These are phyloP conservation scores for Tragelaphus buxtoni DNA, from an alignment of 2,113 vertebrate genomes.

Conservation along the genomic window DNA sequence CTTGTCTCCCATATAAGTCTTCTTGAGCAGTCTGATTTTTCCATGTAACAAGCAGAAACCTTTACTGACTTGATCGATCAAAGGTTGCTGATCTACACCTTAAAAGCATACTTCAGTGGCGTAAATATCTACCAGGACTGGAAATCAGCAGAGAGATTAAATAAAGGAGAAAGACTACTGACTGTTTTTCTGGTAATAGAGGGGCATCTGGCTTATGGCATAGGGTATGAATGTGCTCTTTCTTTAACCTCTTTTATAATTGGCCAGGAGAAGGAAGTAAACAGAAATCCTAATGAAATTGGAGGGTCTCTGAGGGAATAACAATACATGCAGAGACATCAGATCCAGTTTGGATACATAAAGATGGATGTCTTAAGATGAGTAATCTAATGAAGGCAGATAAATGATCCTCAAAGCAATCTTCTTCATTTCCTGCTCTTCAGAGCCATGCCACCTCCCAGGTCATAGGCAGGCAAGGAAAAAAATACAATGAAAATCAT, in stretches of 20 bases:
- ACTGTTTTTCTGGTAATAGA: conserved; percentile 1
- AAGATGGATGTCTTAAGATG: conserved; percentile 57
- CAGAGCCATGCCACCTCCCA: not conserved
- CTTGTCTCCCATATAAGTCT: not conserved
- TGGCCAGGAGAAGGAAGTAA: conserved; percentile 63
- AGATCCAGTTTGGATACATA: conserved; percentile 52
- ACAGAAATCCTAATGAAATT: conserved; percentile 67
- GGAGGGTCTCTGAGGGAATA: conserved; percentile 38
- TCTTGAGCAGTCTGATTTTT: not conserved
- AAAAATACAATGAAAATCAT: conserved; percentile 3
- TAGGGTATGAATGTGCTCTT: conserved; percentile 35
- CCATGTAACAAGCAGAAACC: not conserved
- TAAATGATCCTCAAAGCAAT: conserved; percentile 38
- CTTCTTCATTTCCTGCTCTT: not conserved
- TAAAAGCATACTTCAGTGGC: conserved; percentile 28
- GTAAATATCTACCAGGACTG: conserved; percentile 31
- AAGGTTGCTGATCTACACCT: not conserved
- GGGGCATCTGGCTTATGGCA: conserved; percentile 34
- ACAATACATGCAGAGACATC: conserved; percentile 17
- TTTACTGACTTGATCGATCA: not conserved
- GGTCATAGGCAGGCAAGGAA: not conserved
- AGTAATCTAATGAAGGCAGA: conserved; percentile 49
- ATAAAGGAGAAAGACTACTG: conserved; percentile 33
- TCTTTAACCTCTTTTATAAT: conserved; percentile 42
- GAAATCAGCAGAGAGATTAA: conserved; percentile 51